Conservation (phyloP, 2,113 vertebrate genomes). For the Actenoides hombroni region DNA sequence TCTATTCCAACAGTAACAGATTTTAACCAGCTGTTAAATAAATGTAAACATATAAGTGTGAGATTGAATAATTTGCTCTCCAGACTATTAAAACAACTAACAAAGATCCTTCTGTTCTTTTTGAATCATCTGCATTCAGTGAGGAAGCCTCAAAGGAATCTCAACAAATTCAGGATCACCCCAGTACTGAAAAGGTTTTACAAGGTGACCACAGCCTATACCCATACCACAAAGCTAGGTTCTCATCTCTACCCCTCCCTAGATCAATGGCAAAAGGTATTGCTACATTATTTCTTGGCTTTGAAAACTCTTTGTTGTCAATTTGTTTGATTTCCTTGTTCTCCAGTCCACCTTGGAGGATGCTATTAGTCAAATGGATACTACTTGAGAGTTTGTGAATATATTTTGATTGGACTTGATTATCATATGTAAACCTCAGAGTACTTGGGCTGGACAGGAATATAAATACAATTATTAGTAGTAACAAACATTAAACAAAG, state of each 20-base stretch:
- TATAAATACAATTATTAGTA: background rate
- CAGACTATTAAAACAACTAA: background rate
- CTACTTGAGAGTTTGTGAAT: background rate
- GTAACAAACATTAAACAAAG: background rate
- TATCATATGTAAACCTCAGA: background rate
- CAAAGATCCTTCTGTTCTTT: background rate
- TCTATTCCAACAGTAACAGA: background rate
- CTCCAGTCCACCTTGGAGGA: background rate
- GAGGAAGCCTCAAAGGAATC: background rate
- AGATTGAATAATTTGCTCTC: background rate
- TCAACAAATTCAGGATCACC: background rate
- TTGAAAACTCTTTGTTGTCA: background rate
- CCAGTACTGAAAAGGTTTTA: background rate
- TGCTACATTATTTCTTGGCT: background rate
- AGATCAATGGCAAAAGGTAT: background rate
- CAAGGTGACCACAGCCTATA: background rate
- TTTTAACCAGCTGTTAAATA: background rate
- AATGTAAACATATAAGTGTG: background rate
- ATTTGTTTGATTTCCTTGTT: background rate
- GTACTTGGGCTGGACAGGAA: background rate
- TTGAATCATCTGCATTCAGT: background rate
- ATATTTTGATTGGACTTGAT: background rate
- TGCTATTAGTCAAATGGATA: background rate
- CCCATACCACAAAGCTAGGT: too few relatives aligned
- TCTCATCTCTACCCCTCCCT: background rate